phyloP scores from a whole-genome alignment of 2,888 invertebrate genomes.

The Seira musarum region DNA sequence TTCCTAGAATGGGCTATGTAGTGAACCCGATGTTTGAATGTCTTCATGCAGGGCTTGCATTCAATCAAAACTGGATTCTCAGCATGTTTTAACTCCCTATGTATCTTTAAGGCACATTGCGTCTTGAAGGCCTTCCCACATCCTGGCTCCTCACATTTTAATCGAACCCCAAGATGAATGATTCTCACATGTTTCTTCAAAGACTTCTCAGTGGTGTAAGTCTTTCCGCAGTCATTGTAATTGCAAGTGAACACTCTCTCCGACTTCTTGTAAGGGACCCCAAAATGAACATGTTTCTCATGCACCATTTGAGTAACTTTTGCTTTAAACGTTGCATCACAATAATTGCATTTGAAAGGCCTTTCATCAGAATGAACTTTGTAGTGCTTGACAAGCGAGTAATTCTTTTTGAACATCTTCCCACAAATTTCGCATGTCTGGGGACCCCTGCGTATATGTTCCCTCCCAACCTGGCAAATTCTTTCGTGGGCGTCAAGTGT shows the following conservation, averaged over 20 bases:
- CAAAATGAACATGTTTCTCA: slow-evolving; percentile 21
- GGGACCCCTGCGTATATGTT: too few relatives aligned
- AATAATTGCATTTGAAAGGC: slow-evolving; percentile 20
- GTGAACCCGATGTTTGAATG: background rate
- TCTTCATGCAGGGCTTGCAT: slow-evolving; percentile 13
- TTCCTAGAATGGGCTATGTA: background rate
- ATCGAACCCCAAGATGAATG: background rate
- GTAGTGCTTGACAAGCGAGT: background rate
- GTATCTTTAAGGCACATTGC: background rate
- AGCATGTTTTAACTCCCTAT: background rate
- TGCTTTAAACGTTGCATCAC: slow-evolving; percentile 17
- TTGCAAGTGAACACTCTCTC: slow-evolving; percentile 3
- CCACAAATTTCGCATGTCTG: too few relatives aligned
- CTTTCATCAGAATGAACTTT: slow-evolving; percentile 6
- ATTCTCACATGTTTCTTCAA: slow-evolving; percentile 3
- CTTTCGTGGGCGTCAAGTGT: slow-evolving; percentile 5
- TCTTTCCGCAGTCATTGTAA: background rate
- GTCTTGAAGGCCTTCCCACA: background rate
- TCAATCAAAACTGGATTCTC: background rate
- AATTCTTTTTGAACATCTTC: slow-evolving; percentile 11
- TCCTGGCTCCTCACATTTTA: background rate
- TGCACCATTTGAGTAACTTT: background rate
- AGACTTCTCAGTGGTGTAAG: background rate
- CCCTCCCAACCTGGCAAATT: background rate
- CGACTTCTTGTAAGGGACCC: background rate